phyloP scores from a whole-genome alignment of 2,113 vertebrate genomes.

The Phalacrocorax brasilianus region DNA sequence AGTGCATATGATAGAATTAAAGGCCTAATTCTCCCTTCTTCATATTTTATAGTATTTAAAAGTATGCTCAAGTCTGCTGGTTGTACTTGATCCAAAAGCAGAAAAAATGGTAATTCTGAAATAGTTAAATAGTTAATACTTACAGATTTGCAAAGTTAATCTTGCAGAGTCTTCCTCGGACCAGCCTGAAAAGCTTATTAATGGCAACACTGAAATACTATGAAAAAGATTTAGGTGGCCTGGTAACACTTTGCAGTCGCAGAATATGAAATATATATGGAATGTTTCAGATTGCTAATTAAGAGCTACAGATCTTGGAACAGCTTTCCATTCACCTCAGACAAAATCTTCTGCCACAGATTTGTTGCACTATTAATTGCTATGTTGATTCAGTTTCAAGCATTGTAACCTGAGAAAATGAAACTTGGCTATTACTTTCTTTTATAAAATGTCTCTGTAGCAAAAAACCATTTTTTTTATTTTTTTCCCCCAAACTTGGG shows the following conservation, averaged over 20 bases:
- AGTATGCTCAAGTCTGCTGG: constrained; percentile 18
- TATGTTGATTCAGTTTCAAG: constrained; percentile 35
- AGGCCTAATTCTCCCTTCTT: background rate
- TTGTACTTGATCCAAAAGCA: constrained; percentile 31
- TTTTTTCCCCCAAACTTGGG: background rate
- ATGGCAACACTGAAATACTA: background rate
- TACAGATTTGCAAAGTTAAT: constrained; percentile 46
- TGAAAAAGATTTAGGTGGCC: background rate
- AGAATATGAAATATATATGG: background rate
- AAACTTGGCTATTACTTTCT: constrained; percentile 18
- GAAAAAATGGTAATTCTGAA: constrained; percentile 9
- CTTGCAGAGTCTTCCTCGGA: constrained; percentile 32
- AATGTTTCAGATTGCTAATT: background rate
- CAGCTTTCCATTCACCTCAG: background rate
- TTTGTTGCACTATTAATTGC: constrained; percentile 31
- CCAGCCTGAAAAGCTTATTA: constrained; percentile 21
- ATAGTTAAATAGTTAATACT: constrained; percentile 36
- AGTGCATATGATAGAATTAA: constrained; percentile 31
- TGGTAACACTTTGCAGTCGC: background rate
- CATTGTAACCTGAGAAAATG: background rate
- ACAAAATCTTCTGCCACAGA: constrained; percentile 9
- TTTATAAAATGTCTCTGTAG: constrained; percentile 8
- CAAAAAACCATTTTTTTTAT: background rate
- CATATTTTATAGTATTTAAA: constrained; percentile 39
- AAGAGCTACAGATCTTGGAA: background rate